Percentiles rank a stretch among this genome's conserved stretches.
Conservation (phyloP, 2,797 vertebrate genomes). For the Balearica regulorum region DNA sequence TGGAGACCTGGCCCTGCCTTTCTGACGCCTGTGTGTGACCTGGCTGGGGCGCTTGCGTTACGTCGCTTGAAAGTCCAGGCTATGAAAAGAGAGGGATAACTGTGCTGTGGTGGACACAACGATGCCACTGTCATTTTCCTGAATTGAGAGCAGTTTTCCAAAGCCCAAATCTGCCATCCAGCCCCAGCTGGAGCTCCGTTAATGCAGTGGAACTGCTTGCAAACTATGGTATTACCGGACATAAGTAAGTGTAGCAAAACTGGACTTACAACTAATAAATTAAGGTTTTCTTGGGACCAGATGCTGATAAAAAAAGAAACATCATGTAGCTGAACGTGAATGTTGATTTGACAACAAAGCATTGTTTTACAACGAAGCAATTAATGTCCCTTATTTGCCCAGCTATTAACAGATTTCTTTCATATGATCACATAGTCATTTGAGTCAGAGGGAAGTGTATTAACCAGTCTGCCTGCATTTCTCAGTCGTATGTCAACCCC, state of each 20-base stretch:
- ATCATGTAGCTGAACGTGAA: not conserved
- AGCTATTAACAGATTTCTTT: not conserved
- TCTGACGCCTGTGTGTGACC: not conserved
- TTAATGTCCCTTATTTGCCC: not conserved
- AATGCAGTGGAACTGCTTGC: not conserved
- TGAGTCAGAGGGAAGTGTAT: not conserved
- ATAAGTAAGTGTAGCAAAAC: not conserved
- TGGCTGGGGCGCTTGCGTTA: accelerated
- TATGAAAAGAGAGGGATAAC: not conserved
- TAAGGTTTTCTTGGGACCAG: not conserved
- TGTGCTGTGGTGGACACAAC: not conserved
- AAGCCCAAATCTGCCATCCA: not conserved
- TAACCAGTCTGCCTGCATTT: slow-evolving; percentile 1
- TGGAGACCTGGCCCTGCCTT: not conserved
- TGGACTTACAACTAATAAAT: not conserved
- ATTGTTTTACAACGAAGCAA: not conserved
- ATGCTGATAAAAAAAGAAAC: not conserved
- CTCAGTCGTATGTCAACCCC: not conserved
- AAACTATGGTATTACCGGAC: not conserved
- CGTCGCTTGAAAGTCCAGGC: not conserved
- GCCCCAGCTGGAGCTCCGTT: not conserved
- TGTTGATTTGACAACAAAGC: not conserved
- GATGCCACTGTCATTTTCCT: not conserved
- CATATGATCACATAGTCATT: not conserved
- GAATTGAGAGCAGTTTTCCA: not conserved